Evolutionary conservation across 2,113 vertebrate genomes (phyloP).

Genomic region (Alectura lathami): DNA sequence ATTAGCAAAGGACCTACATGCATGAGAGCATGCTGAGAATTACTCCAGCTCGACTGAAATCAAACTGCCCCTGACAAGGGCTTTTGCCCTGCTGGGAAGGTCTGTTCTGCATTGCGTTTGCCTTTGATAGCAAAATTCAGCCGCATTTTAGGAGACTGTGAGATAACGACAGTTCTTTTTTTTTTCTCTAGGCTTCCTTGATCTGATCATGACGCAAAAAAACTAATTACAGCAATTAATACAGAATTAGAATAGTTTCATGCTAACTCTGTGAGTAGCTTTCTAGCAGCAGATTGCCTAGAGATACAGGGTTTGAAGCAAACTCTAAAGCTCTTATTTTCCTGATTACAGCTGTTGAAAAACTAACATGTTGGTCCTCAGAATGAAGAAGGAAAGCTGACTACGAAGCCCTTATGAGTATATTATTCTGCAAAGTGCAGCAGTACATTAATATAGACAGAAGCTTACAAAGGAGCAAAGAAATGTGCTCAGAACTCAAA

Average conservation of each 20-base stretch:
- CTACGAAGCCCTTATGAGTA: constrained; percentile 49
- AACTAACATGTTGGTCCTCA: constrained; percentile 71
- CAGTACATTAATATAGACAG: constrained; percentile 58
- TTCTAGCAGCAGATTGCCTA: constrained; percentile 71
- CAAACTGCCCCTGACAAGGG: not conserved
- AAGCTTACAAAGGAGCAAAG: constrained; percentile 37
- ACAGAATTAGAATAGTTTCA: constrained; percentile 73
- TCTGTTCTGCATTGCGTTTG: constrained; percentile 11
- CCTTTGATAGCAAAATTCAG: constrained; percentile 3
- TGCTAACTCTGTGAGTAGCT: constrained; percentile 67
- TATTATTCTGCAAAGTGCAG: constrained; percentile 64
- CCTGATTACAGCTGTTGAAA: constrained; percentile 70
- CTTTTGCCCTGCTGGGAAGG: not conserved
- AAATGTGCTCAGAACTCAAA: constrained; percentile 54
- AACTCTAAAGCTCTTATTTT: constrained; percentile 71
- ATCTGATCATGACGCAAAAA: constrained; percentile 71
- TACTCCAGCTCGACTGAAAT: not conserved
- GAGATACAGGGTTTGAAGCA: constrained; percentile 65
- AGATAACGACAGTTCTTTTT: constrained; percentile 12
- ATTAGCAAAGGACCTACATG: not conserved
- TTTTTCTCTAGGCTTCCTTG: constrained; percentile 57
- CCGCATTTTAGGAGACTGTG: not conserved
- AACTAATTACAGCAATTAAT: constrained; percentile 72
- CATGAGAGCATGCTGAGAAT: not conserved
- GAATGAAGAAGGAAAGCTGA: constrained; percentile 65